These are phyloP conservation scores for Panurus biarmicus DNA, from an alignment of 2,113 vertebrate species.

Conservation along the genomic window DNA sequence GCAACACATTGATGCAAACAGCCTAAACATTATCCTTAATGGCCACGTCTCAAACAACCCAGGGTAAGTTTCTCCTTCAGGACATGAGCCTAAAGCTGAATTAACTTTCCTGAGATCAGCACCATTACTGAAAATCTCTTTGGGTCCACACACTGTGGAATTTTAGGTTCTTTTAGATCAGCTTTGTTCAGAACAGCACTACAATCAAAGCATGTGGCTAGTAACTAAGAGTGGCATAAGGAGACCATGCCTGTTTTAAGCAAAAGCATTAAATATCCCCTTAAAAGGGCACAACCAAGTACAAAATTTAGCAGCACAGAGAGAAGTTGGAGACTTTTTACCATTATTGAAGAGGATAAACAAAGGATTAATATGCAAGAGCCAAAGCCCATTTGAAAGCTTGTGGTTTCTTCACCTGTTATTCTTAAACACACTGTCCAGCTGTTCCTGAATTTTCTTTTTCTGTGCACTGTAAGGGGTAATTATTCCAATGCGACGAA, in stretches of 20 bases:
- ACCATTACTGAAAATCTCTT: not conserved
- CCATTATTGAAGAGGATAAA: not conserved
- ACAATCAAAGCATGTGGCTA: not conserved
- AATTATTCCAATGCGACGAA: conserved; percentile 77
- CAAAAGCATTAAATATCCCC: not conserved
- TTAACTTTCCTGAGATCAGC: not conserved
- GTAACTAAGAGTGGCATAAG: not conserved
- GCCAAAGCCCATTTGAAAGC: not conserved
- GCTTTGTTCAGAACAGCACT: not conserved
- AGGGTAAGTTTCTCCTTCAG: not conserved
- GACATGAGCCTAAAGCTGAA: not conserved
- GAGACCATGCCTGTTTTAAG: not conserved
- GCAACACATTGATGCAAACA: not conserved
- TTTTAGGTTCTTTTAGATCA: not conserved
- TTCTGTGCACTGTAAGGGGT: conserved; percentile 87
- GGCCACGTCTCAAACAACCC: not conserved
- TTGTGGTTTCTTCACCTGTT: conserved; percentile 8
- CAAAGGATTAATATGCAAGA: not conserved
- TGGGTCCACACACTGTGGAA: not conserved
- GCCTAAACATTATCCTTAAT: not conserved
- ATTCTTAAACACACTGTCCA: conserved; percentile 64
- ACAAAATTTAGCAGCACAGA: not conserved
- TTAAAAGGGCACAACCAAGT: not conserved
- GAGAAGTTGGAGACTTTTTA: not conserved
- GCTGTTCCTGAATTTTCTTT: conserved; percentile 64